These are phyloP conservation scores for Anomalospiza imberbis DNA, from an alignment of 2,797 vertebrate species.

Conservation along the genomic window DNA sequence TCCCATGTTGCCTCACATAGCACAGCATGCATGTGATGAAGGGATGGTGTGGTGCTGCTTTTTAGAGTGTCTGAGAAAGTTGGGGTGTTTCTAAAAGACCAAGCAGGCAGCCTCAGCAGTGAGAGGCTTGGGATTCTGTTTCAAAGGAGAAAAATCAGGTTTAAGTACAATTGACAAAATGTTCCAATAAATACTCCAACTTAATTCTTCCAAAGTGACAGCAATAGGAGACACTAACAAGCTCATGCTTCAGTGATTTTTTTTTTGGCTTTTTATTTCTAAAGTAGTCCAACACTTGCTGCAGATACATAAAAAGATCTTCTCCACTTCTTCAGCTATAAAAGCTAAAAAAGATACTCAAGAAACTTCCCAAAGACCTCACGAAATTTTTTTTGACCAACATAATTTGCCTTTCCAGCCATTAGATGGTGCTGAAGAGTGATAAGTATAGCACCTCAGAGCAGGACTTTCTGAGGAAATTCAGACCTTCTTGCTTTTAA, in stretches of 20 bases:
- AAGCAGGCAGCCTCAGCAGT: background rate
- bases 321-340: background rate
- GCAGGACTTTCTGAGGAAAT: background rate
- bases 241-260: background rate
- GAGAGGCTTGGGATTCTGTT: background rate
- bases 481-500: background rate
- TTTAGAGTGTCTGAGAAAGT: background rate
- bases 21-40: background rate
- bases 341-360: background rate
- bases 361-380: background rate
- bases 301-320: background rate
- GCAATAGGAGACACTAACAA: background rate
- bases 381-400: background rate
- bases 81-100: background rate
- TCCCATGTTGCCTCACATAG: background rate
- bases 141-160: background rate
- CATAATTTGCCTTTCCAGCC: background rate
- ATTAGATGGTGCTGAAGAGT: constrained; percentile 45
- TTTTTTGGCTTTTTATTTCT: background rate
- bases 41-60: background rate
- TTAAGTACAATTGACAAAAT: background rate
- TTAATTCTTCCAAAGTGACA: background rate
- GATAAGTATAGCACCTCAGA: background rate
- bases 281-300: background rate
- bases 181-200: background rate